phyloP scores from a whole-genome alignment of 2,113 vertebrate genomes.

The Chascanopsetta lugubris region DNA sequence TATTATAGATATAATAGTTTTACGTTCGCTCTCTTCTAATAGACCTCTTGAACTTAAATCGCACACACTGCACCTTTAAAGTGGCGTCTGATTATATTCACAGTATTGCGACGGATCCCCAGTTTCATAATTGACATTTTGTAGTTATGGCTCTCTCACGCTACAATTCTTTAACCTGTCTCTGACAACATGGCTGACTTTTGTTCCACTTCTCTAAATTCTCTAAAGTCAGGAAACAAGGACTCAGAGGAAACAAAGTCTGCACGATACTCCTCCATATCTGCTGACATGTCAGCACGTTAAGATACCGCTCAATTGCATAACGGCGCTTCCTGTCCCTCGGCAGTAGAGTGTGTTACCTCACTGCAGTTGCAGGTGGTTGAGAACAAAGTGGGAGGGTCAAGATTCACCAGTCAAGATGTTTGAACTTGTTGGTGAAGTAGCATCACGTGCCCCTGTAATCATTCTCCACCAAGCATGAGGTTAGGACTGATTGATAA shows the following conservation, averaged over 20 bases:
- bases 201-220: not conserved
- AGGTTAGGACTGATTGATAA: not conserved
- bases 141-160: not conserved
- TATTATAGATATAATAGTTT: too few species aligned
- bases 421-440: not conserved
- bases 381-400: not conserved
- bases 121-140: not conserved
- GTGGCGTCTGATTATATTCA: too few species aligned
- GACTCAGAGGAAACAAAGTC: not conserved
- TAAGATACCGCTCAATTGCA: not conserved
- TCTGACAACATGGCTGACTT: not conserved
- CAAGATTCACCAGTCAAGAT: not conserved
- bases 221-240: constrained; percentile 26
- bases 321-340: constrained; percentile 20
- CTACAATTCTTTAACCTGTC: not conserved
- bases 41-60: too few species aligned
- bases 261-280: not conserved
- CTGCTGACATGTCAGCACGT: not conserved
- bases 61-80: too few species aligned
- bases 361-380: not conserved
- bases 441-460: not conserved
- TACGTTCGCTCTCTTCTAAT: too few species aligned
- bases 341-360: not conserved
- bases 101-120: not conserved
- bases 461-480: not conserved